A percentile compares a stretch with the other conserved stretches of the same genome.
Evolutionary conservation across 2,113 vertebrate genomes (phyloP).

Genomic region (Rutilus rutilus): DNA sequence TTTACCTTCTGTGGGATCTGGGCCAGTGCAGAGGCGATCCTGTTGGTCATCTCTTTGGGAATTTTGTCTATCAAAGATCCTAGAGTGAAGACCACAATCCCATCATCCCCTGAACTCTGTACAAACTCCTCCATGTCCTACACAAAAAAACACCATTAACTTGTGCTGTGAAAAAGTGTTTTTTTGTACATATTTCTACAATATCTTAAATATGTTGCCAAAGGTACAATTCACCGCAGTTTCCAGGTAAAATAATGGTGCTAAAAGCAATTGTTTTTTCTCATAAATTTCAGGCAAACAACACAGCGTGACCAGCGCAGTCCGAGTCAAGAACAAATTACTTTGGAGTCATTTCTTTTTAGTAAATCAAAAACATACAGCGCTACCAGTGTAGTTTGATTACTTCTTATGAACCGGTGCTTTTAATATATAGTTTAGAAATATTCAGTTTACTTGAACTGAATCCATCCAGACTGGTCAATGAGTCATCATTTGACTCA

Average conservation of each 20-base stretch:
- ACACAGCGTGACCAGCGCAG: too few species aligned
- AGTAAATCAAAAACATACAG: too few species aligned
- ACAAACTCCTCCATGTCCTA: constrained; percentile 91
- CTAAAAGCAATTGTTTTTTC: not conserved
- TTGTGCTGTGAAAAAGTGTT: not conserved
- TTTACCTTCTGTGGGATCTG: constrained; percentile 89
- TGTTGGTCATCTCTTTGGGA: constrained; percentile 78
- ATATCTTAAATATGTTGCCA: not conserved
- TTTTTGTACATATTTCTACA: not conserved
- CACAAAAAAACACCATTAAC: not conserved
- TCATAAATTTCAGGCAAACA: too few species aligned
- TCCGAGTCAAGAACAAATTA: too few species aligned
- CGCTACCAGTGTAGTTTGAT: too few species aligned
- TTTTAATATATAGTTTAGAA: too few species aligned
- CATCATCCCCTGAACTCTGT: constrained; percentile 85
- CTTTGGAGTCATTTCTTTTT: too few species aligned
- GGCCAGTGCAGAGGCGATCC: constrained; percentile 84
- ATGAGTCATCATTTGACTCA: not conserved
- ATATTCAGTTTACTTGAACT: not conserved
- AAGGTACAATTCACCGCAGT: not conserved
- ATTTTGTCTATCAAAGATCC: constrained; percentile 85
- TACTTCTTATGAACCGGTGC: too few species aligned
- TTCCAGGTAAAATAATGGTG: not conserved
- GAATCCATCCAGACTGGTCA: not conserved
- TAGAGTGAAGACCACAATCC: constrained; percentile 84